Conservation (phyloP, 2,888 invertebrate genomes). For the Limnephilus lunatus region DNA sequence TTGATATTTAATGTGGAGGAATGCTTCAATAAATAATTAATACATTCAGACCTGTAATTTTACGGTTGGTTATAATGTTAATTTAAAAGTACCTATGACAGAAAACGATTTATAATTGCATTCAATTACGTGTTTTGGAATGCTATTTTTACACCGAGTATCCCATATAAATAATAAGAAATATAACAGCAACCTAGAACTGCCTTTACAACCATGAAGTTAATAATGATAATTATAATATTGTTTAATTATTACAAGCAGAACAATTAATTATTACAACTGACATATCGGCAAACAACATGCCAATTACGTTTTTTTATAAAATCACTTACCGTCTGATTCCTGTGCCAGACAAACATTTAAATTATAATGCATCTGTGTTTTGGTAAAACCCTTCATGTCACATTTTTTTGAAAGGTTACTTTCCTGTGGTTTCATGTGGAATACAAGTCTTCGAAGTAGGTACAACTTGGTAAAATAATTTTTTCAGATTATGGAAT, state of each 20-base stretch:
- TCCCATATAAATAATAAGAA: not conserved
- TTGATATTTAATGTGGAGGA: not conserved
- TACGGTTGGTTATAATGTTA: not conserved
- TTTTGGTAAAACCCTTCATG: too few species aligned
- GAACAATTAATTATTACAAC: not conserved
- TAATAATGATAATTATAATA: not conserved
- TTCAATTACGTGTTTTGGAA: not conserved
- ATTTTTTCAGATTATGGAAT: too few species aligned
- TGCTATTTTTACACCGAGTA: not conserved
- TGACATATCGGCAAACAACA: not conserved
- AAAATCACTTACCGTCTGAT: not conserved
- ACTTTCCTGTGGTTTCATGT: too few species aligned
- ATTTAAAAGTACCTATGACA: not conserved
- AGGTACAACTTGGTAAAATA: too few species aligned
- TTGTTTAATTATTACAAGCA: not conserved
- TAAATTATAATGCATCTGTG: not conserved
- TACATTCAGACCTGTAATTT: not conserved
- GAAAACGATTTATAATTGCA: not conserved
- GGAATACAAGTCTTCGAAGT: too few species aligned
- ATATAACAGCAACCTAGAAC: not conserved
- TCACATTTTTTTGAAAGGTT: too few species aligned
- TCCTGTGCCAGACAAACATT: not conserved
- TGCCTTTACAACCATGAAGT: not conserved
- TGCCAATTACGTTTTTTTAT: not conserved
- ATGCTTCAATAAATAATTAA: not conserved